phyloP scores from a whole-genome alignment of 2,797 vertebrate genomes.

The Acipenser oxyrinchus region DNA sequence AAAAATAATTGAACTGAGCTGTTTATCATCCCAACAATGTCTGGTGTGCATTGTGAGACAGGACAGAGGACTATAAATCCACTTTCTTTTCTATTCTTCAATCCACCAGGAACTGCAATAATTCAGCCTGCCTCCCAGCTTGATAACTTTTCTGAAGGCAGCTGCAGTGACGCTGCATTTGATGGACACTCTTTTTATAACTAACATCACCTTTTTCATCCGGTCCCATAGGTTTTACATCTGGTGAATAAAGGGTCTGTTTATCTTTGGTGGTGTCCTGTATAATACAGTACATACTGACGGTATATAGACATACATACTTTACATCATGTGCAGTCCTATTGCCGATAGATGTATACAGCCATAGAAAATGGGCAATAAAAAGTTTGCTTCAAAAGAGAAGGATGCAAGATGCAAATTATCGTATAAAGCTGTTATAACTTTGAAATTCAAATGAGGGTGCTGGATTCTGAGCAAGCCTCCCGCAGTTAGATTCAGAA shows the following conservation, averaged over 20 bases:
- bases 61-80: slow-evolving; percentile 55
- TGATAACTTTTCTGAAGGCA: slow-evolving; percentile 56
- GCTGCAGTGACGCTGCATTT: slow-evolving; percentile 49
- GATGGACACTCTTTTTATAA: slow-evolving; percentile 44
- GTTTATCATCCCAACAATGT: slow-evolving; percentile 68
- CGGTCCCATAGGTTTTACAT: too few relatives aligned
- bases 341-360: not conserved
- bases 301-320: too few relatives aligned
- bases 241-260: too few relatives aligned
- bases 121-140: slow-evolving; percentile 53
- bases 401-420: slow-evolving; percentile 54
- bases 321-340: not conserved
- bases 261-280: too few relatives aligned
- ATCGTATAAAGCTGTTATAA: slow-evolving; percentile 50
- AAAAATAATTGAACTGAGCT: slow-evolving; percentile 64
- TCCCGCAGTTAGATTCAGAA: slow-evolving; percentile 48
- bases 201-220: too few relatives aligned
- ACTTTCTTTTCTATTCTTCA: slow-evolving; percentile 38
- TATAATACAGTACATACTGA: too few relatives aligned
- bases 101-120: slow-evolving; percentile 48
- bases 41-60: slow-evolving; percentile 41
- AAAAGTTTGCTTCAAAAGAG: slow-evolving; percentile 37
- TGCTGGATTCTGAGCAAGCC: slow-evolving; percentile 43
- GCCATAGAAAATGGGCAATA: not conserved
- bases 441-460: slow-evolving; percentile 68